These are phyloP conservation scores for Eustalomyia histrio DNA, from an alignment of 2,888 invertebrate genomes.

Conservation along the genomic window DNA sequence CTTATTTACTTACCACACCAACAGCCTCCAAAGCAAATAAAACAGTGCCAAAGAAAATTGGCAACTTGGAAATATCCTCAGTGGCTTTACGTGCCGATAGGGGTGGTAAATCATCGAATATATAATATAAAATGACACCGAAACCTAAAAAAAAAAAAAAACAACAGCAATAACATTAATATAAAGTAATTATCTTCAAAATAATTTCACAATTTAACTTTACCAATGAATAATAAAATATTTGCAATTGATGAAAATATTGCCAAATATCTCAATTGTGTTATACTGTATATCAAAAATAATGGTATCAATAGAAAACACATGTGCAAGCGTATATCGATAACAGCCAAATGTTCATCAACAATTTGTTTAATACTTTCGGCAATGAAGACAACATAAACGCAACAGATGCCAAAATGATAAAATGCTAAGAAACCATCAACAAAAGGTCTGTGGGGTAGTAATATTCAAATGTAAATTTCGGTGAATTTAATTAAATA, in stretches of 20 bases:
- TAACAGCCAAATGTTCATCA: conserved; percentile 81
- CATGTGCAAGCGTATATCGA: conserved; percentile 80
- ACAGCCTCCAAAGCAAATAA: conserved; percentile 94
- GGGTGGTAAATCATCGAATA: conserved; percentile 84
- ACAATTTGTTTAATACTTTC: conserved; percentile 90
- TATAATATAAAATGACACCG: conserved; percentile 90
- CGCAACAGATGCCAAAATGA: conserved; percentile 98
- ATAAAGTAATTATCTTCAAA: no score
- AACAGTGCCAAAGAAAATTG: conserved; percentile 95
- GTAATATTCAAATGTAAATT: no score
- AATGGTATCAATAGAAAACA: conserved; percentile 85
- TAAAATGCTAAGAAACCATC: conserved; percentile 93
- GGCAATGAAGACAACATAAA: conserved; percentile 96
- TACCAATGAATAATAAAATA: conserved; percentile 86
- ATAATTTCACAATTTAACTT: conserved; percentile 5
- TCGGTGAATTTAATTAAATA: no score
- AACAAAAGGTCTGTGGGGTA: conserved; percentile 83
- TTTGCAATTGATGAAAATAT: conserved; percentile 97
- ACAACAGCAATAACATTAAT: no score
- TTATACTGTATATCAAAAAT: conserved; percentile 86
- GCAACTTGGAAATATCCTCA: conserved; percentile 82
- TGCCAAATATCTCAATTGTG: conserved; percentile 90
- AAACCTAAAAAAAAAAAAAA: conserved; percentile 79
- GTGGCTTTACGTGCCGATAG: conserved; percentile 79
- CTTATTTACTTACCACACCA: conserved; percentile 84